These are phyloP conservation scores for Gallinago nigripennis DNA, from an alignment of 2,797 vertebrate genomes.

Conservation along the genomic window DNA sequence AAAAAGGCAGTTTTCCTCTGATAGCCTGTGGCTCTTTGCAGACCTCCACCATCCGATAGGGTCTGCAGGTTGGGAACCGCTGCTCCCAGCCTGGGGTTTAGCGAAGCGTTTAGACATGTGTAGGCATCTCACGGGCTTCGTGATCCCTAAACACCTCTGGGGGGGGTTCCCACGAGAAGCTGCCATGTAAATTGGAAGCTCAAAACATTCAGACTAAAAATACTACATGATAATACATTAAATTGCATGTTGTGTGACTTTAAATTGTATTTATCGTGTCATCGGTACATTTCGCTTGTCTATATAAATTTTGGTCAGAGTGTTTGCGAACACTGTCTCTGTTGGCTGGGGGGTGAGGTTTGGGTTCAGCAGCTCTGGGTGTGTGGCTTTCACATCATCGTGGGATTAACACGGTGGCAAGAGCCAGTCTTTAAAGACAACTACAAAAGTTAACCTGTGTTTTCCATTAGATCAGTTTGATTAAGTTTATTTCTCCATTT, in stretches of 20 bases:
- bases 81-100: neutral
- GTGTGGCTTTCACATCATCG: accelerated
- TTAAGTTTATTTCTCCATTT: neutral
- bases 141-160: accelerated
- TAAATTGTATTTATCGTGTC: neutral
- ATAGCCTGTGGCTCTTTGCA: neutral
- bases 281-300: accelerated
- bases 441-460: accelerated
- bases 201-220: neutral
- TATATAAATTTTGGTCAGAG: accelerated
- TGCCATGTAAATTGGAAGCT: neutral
- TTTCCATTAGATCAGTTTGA: neutral
- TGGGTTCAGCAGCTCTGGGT: neutral
- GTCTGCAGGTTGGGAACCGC: accelerated
- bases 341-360: neutral
- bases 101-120: neutral
- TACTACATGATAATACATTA: neutral
- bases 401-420: accelerated
- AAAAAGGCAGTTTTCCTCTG: neutral
- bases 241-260: neutral
- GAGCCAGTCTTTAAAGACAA: neutral
- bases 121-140: accelerated
- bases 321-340: no score
- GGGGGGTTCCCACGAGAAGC: neutral
- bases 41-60: accelerated